These are phyloP conservation scores for Oscheius sp. DNA, from an alignment of 2,888 invertebrate genomes.

Conservation along the genomic window DNA sequence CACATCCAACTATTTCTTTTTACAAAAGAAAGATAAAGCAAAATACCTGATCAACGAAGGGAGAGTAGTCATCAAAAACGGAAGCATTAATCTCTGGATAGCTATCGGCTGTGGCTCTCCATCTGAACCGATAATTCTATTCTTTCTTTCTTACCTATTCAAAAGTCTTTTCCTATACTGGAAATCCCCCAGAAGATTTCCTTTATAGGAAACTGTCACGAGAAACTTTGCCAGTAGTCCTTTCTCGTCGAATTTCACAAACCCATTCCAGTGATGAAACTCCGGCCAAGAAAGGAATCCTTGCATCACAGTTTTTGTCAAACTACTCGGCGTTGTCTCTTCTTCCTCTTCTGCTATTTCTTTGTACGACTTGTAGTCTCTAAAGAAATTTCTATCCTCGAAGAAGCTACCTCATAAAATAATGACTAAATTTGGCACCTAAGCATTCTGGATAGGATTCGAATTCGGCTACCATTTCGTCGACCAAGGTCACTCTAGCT, in stretches of 20 bases:
- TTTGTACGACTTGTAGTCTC: conserved; percentile 48
- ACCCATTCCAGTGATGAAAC: conserved; percentile 65
- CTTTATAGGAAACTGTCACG: conserved; percentile 63
- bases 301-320: conserved; percentile 47
- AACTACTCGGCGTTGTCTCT: conserved; percentile 32
- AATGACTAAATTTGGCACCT: conserved; percentile 62
- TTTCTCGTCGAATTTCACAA: conserved; percentile 55
- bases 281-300: conserved; percentile 66
- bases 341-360: conserved; percentile 32
- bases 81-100: conserved; percentile 57
- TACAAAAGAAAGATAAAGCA: neutral
- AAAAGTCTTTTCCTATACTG: conserved; percentile 42
- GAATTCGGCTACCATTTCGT: conserved; percentile 54
- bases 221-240: conserved; percentile 52
- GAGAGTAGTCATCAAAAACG: conserved; percentile 64
- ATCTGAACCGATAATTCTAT: conserved; percentile 27
- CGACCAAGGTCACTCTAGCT: conserved; percentile 37
- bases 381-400: neutral
- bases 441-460: conserved; percentile 60
- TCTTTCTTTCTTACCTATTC: conserved; percentile 24
- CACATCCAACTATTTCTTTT: conserved; percentile 37
- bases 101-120: conserved; percentile 60
- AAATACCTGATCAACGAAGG: conserved; percentile 61
- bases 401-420: conserved; percentile 52
- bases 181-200: conserved; percentile 53